Conservation (phyloP, 2,888 invertebrate species). For the Galerucella pusilla region DNA sequence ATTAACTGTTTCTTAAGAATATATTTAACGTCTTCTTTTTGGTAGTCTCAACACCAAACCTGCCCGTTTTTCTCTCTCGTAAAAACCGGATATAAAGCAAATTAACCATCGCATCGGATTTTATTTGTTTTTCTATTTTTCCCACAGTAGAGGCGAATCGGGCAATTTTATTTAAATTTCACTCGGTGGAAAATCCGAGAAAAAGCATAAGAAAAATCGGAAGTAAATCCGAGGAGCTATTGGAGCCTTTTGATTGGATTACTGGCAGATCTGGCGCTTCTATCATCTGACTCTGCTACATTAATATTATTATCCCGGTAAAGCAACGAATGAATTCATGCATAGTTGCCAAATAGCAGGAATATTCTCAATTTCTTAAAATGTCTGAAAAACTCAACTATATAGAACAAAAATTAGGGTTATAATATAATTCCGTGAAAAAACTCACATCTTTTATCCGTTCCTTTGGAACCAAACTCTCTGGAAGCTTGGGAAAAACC, state of each 20-base stretch:
- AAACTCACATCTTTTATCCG: no score
- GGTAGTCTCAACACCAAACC: neutral
- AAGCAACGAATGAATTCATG: conserved; percentile 46
- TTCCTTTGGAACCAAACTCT: no score
- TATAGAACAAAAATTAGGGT: no score
- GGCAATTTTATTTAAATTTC: conserved; percentile 50
- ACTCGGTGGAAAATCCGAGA: conserved; percentile 46
- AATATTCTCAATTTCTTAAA: no score
- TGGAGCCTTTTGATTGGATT: conserved; percentile 59
- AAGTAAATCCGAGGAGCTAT: conserved; percentile 55
- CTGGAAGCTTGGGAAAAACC: no score
- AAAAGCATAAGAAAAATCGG: conserved; percentile 55
- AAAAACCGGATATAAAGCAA: conserved; percentile 4
- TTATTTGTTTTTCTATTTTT: conserved; percentile 29
- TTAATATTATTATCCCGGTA: conserved; percentile 60
- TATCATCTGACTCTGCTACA: conserved; percentile 57
- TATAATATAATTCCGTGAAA: no score
- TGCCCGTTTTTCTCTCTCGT: neutral
- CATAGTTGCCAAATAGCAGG: conserved; percentile 12
- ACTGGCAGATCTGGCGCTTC: conserved; percentile 55
- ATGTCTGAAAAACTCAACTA: no score
- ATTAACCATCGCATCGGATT: conserved; percentile 23
- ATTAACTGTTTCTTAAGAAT: neutral
- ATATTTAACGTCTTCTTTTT: neutral
- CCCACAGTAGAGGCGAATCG: conserved; percentile 38